Evolutionary conservation across 2,888 invertebrate genomes (phyloP).

Genomic region (Byasa hedistus): DNA sequence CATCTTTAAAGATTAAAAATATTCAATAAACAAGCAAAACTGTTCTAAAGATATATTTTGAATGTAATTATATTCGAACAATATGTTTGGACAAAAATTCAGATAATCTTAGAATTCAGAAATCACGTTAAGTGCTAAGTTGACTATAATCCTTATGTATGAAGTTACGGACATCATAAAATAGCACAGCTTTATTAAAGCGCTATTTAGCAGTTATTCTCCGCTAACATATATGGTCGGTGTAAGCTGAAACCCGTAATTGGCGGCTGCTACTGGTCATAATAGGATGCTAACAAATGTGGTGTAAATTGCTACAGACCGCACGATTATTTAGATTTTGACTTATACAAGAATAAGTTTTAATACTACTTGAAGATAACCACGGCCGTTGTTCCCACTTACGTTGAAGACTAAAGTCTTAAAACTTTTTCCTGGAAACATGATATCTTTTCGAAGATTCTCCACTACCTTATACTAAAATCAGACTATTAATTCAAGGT

Average conservation of each 20-base stretch:
- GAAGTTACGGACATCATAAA: background rate
- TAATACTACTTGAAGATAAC: background rate
- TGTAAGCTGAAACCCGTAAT: constrained; percentile 50
- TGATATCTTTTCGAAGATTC: too few relatives aligned
- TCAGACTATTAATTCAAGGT: too few relatives aligned
- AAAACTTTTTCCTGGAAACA: too few relatives aligned
- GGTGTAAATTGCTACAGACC: constrained; percentile 55
- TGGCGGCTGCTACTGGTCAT: constrained; percentile 61
- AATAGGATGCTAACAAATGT: constrained; percentile 63
- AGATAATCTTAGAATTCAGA: background rate
- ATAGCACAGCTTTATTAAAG: constrained; percentile 21
- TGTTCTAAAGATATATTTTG: too few relatives aligned
- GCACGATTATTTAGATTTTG: constrained; percentile 36
- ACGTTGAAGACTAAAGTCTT: too few relatives aligned
- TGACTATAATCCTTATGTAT: background rate
- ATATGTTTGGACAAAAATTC: background rate
- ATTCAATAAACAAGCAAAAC: too few relatives aligned
- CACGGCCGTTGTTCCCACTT: too few relatives aligned
- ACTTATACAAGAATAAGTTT: constrained; percentile 22
- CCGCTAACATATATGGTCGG: constrained; percentile 30
- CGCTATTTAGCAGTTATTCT: constrained; percentile 16
- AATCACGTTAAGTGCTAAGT: background rate
- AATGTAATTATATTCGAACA: background rate
- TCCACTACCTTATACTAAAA: too few relatives aligned
- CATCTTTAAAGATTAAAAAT: too few relatives aligned